Base-by-base conservation (phyloP, 2,888 invertebrate species). In the Thymelicus sylvestris region DNA sequence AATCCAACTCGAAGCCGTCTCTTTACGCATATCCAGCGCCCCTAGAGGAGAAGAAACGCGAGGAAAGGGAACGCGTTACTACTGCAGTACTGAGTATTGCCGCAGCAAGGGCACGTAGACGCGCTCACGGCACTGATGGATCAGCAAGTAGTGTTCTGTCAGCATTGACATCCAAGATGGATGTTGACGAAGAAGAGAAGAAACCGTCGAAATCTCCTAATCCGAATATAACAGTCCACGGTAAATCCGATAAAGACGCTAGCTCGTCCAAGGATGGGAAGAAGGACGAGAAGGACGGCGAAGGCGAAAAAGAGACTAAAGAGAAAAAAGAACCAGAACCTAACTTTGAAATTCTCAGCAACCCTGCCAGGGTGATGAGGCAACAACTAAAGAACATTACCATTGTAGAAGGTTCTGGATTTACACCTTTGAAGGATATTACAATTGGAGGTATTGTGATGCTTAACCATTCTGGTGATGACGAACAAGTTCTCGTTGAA, bases 1-100 rank as follows among this genome's bases (percentile, higher is more conserved):
- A 96, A 81, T 99, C 99, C 0, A 97, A 97, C 83, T 98, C 99
- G 0, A 97, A 98, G 83, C 99, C 99, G 7, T 98, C 98, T 1
- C 94, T 97, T 31, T 99, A 98, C 86, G 99, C 99, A 0, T 99
- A 99, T 85, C 99, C 99, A 0, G 98, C 99, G 8, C 97, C 99
- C 0, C 92, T 99, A 70, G 99, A 99, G 92, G 99, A 99, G 87
- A 99, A 99, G 94, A 99, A 99, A 93, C 98, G 99, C 52, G 99
- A 99, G 85, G 98, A 98, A 87, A 96, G 98, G 48, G 99, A 99
- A 88, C 98, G 99, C 84, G 99, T 99, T 3, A 98, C 99, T 72
- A 99, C 99, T 6, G 99, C 99, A 1, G 98, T 99, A 1, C 95
- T 99, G 63, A 98, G 98, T 83, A 99, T 99, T 82, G 94, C 94